These are phyloP conservation scores for Hylia prasina DNA, from an alignment of 2,113 vertebrate species.

Conservation along the genomic window DNA sequence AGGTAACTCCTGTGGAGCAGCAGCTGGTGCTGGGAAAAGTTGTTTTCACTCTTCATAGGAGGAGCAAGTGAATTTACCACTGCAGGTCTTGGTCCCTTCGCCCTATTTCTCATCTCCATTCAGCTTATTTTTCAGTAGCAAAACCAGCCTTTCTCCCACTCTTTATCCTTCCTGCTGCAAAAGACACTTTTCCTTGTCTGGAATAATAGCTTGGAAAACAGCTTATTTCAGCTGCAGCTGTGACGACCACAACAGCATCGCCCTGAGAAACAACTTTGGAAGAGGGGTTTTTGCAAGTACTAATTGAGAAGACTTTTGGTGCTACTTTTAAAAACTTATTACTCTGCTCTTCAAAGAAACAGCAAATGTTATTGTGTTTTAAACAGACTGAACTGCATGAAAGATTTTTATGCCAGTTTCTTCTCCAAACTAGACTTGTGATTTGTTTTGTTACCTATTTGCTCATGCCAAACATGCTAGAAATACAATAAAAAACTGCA, in stretches of 20 bases:
- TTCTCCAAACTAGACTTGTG: neutral
- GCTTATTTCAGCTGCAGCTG: neutral
- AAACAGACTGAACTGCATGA: neutral
- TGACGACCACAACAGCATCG: neutral
- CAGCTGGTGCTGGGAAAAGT: neutral
- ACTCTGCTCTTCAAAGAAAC: neutral
- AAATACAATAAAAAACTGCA: neutral
- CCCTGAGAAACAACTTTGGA: neutral
- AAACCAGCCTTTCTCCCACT: neutral
- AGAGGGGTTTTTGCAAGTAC: neutral
- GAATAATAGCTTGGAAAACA: neutral
- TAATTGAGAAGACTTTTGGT: neutral
- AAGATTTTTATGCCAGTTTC: neutral
- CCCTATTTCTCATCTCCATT: neutral
- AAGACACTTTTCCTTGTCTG: neutral
- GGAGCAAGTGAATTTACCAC: neutral
- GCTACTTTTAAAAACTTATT: neutral
- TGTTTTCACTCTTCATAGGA: neutral
- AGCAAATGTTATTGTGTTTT: neutral
- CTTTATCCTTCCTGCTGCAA: neutral
- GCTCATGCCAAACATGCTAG: neutral
- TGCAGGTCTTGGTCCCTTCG: neutral
- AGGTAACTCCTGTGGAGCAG: fast-evolving
- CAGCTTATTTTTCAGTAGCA: neutral
- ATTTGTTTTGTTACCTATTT: neutral